Conservation (phyloP, 1,140 invertebrate species). For the Dolichoris vasculosae region DNA sequence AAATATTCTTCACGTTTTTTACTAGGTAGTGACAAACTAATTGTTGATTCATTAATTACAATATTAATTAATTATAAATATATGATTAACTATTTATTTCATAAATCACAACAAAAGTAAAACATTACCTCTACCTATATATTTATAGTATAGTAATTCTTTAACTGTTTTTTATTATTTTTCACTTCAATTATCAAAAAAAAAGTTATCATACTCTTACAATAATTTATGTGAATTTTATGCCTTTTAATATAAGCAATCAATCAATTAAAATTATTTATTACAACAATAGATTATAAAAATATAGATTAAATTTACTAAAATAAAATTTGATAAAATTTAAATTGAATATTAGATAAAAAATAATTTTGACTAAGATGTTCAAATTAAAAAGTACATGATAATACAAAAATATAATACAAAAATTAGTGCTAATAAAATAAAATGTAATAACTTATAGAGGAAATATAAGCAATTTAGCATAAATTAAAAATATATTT, state of each 20-base stretch:
- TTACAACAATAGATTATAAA: too few relatives aligned
- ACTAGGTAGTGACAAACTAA: background rate
- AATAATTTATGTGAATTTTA: background rate
- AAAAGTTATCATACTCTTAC: background rate
- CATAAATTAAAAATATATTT: background rate
- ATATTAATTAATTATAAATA: background rate
- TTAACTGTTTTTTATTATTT: slow-evolving; percentile 36
- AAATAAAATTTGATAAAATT: background rate
- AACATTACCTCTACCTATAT: slow-evolving; percentile 17
- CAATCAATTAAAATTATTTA: too few relatives aligned
- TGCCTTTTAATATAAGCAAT: background rate
- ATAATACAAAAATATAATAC: too few relatives aligned
- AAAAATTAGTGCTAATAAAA: too few relatives aligned
- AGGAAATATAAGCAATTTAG: background rate
- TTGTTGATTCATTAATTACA: background rate
- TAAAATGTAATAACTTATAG: too few relatives aligned
- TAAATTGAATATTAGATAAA: too few relatives aligned
- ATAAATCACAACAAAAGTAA: slow-evolving; percentile 1
- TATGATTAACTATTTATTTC: slow-evolving; percentile 16
- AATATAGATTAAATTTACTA: background rate
- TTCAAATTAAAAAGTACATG: too few relatives aligned
- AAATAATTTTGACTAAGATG: too few relatives aligned
- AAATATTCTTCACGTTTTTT: background rate
- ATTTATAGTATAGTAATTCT: slow-evolving; percentile 11
- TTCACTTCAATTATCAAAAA: background rate